Conservation (phyloP, 2,888 invertebrate species). For the Leptinotarsa tumamoca region DNA sequence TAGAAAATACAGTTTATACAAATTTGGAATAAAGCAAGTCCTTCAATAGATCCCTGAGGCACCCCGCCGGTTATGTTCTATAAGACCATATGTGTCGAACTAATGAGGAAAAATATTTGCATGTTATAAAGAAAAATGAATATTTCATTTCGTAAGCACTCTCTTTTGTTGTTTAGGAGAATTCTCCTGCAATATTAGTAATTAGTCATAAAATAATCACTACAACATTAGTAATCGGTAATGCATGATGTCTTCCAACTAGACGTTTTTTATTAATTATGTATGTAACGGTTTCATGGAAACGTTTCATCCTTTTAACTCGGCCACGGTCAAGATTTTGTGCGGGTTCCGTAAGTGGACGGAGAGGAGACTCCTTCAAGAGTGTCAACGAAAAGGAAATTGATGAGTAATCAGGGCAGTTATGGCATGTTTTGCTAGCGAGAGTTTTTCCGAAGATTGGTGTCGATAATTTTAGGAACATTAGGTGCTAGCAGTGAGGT, state of each 20-base stretch:
- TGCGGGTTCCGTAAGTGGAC: constrained; percentile 7
- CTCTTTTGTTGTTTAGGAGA: neutral
- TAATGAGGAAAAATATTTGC: neutral
- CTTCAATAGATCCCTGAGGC: too few species aligned
- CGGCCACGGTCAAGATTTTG: constrained; percentile 22
- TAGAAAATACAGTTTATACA: too few species aligned
- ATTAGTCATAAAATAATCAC: neutral
- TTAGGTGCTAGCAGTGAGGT: neutral
- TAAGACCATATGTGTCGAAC: too few species aligned
- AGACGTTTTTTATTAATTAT: constrained; percentile 17
- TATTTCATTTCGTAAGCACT: neutral
- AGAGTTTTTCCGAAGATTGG: neutral
- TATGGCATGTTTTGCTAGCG: neutral
- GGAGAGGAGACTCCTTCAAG: neutral
- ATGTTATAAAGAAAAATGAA: neutral
- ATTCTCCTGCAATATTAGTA: neutral
- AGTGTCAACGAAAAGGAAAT: constrained; percentile 5
- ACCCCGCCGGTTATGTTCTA: too few species aligned
- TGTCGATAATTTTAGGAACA: neutral
- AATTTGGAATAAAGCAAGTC: too few species aligned
- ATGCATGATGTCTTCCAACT: constrained; percentile 8
- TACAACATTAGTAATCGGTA: neutral
- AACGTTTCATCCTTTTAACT: constrained; percentile 2
- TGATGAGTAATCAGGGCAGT: neutral
- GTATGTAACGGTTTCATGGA: constrained; percentile 23